A percentile compares a stretch with the other conserved stretches of the same genome.
These are phyloP conservation scores for Falco berigora DNA, from an alignment of 2,797 vertebrate species.

Conservation along the genomic window DNA sequence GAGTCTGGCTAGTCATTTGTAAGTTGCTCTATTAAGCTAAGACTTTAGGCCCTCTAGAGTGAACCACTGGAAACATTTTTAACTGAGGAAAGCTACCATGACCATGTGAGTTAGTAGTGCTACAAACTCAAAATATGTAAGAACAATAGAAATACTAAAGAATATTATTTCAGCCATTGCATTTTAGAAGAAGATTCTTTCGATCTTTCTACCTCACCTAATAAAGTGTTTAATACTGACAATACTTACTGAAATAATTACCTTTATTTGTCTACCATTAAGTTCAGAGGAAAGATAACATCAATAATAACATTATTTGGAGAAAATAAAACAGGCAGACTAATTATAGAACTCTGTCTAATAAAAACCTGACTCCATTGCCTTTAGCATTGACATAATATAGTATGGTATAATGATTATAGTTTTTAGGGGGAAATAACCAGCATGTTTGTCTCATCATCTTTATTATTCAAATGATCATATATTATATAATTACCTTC, in stretches of 20 bases:
- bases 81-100: neutral
- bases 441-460: slow-evolving; percentile 3
- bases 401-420: neutral
- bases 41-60: neutral
- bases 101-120: neutral
- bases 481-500: slow-evolving; percentile 30
- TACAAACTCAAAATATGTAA: neutral
- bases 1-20: neutral
- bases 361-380: neutral
- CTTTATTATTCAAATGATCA: slow-evolving; percentile 47
- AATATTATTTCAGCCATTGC: neutral
- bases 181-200: neutral
- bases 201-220: neutral
- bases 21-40: neutral
- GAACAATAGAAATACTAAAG: neutral
- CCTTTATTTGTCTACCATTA: slow-evolving; percentile 33
- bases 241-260: slow-evolving; percentile 20
- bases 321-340: slow-evolving; percentile 8
- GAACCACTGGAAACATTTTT: neutral
- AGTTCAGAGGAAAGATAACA: slow-evolving; percentile 1
- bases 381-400: slow-evolving; percentile 39
- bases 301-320: slow-evolving; percentile 18
- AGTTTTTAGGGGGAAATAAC: slow-evolving; percentile 30
- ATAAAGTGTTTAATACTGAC: neutral
- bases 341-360: slow-evolving; percentile 37